Evolutionary conservation across 1,140 invertebrate species (phyloP), one percentile per base, ranked within the genome.

Genomic region (Cataglyphis hispanica): DNA sequence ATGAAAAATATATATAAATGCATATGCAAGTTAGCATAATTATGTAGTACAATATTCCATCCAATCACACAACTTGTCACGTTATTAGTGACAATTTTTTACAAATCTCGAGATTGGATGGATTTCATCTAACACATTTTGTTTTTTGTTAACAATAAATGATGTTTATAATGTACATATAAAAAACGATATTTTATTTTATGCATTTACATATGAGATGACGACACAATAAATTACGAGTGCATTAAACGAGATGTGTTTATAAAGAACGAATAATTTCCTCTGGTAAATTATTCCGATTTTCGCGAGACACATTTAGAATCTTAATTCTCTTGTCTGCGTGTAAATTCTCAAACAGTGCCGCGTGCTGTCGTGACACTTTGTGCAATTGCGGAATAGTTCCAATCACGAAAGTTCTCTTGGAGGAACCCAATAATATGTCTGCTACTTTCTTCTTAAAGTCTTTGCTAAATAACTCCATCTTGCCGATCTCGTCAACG

Each of bases 401-500:
- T 10, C 96, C 96, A 25, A 97, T 88, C 27, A 97, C 93, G 13
- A 76, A 91, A 37, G 11, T 74, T 87, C 66, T 64, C 16, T 76
- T 90, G 50, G 22, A 67, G 46, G 31, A 88, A 66, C 6, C 56
- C 77, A 96, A 93, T 34, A 95, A 78, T 50, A 94, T 88, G 31
- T 92, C 88, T 0, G 96, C 92, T 16, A 87, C 70, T 22, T 90
- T 75, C 67, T 95, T 88, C 19, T 84, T 61, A 91, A 97, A 97
- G 64, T 92, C 92, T 66, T 95, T 91, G 87, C 96, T 97, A 58
- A 96, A 96, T 53, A 96, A 86, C 92, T 97, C 96, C 96, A 97
- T 97, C 94, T 97, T 97, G 22, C 97, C 97, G 78, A 97, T 96
- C 93, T 97, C 97, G 93, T 97, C 97, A 34, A 97, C 94, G 11